A percentile compares a stretch with the other conserved stretches of the same genome.
Conservation (phyloP, 2,113 vertebrate genomes). For the Spilogale gracilis region DNA sequence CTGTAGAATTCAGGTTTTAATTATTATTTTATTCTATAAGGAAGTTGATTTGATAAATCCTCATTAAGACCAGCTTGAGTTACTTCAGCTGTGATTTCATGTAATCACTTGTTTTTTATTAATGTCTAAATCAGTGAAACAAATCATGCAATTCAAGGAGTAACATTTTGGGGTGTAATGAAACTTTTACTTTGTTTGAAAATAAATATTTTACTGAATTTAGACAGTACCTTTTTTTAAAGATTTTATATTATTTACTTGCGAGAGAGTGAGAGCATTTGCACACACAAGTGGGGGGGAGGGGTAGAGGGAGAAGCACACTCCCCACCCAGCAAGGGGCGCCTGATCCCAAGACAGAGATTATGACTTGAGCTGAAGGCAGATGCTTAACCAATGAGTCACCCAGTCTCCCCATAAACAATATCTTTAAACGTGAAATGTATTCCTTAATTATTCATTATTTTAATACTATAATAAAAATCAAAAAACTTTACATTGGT, state of each 20-base stretch:
- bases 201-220: slow-evolving; percentile 44
- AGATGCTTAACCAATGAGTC: background rate
- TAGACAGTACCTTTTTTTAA: background rate
- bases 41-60: background rate
- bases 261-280: background rate
- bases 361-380: background rate
- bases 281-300: background rate
- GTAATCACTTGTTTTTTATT: background rate
- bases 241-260: background rate
- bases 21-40: slow-evolving; percentile 5
- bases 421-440: background rate
- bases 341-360: background rate
- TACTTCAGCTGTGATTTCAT: background rate
- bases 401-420: background rate
- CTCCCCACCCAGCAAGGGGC: background rate
- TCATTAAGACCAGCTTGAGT: background rate
- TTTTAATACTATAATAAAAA: slow-evolving; percentile 1
- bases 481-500: background rate
- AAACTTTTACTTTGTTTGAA: background rate
- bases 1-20: slow-evolving; percentile 4
- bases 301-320: background rate
- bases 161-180: background rate
- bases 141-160: background rate
- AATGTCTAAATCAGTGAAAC: background rate
- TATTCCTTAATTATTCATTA: slow-evolving; percentile 43